Evolutionary conservation across 2,797 vertebrate species (phyloP).

Genomic region (Lateolabrax maculatus): DNA sequence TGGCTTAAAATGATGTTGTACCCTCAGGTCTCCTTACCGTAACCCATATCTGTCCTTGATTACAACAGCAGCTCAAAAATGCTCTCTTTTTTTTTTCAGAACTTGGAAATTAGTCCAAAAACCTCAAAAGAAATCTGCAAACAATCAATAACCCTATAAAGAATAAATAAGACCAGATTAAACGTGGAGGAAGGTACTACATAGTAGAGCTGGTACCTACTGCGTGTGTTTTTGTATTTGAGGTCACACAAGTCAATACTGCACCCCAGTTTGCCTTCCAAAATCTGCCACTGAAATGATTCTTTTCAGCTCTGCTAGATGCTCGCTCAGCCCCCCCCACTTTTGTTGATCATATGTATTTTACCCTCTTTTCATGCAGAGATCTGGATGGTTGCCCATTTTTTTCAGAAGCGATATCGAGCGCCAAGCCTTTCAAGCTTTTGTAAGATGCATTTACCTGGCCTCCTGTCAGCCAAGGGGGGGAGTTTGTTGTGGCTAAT

Average conservation of each 20-base stretch:
- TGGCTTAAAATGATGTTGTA: neutral
- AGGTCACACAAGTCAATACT: constrained; percentile 48
- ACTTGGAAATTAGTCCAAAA: constrained; percentile 20
- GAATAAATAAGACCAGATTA: constrained; percentile 24
- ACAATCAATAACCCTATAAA: constrained; percentile 21
- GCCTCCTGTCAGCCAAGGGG: constrained; percentile 61
- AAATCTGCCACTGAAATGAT: constrained; percentile 44
- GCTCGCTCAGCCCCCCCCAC: constrained; percentile 14
- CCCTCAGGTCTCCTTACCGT: neutral
- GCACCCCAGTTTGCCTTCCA: constrained; percentile 19
- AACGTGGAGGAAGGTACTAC: too few species aligned
- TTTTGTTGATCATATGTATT: constrained; percentile 46
- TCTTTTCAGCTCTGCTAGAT: constrained; percentile 40
- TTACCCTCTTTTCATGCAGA: constrained; percentile 55
- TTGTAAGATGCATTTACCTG: constrained; percentile 65
- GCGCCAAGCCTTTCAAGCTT: constrained; percentile 57
- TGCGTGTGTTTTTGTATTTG: constrained; percentile 53
- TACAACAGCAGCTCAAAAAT: neutral
- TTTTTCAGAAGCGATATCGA: constrained; percentile 51
- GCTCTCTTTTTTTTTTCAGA: neutral
- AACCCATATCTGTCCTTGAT: neutral
- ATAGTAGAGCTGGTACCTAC: constrained; percentile 27
- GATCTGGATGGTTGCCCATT: constrained; percentile 60
- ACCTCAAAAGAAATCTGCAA: constrained; percentile 3
- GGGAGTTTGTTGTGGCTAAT: constrained; percentile 58